Evolutionary conservation across 2,888 invertebrate species (phyloP), one percentile per base, ranked within the genome.

Genomic region (Molanna angustata): DNA sequence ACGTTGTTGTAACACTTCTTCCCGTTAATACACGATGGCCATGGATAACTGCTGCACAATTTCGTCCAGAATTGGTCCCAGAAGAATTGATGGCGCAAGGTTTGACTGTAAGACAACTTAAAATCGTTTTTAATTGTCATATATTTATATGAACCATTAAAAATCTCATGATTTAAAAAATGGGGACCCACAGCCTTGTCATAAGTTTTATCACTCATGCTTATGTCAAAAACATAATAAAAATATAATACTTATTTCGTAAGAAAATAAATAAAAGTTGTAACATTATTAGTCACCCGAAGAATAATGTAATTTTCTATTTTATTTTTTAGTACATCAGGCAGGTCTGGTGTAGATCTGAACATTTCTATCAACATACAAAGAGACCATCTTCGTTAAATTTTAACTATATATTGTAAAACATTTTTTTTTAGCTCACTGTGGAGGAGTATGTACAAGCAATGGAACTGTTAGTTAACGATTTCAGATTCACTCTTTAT

Each of bases 361-460:
- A n/a, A n/a, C n/a, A n/a, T n/a, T n/a, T n/a, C n/a, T n/a, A n/a
- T n/a, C n/a, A n/a, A n/a, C n/a, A n/a, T n/a, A n/a, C n/a, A n/a
- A n/a, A n/a, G n/a, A n/a, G n/a, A n/a, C n/a, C n/a, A n/a, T n/a
- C n/a, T n/a, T n/a, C n/a, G n/a, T n/a, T n/a, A n/a, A n/a, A n/a
- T n/a, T n/a, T n/a, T n/a, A n/a, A n/a, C n/a, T n/a, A n/a, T n/a
- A n/a, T n/a, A n/a, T n/a, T n/a, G n/a, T n/a, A n/a, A n/a, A 27
- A 27, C 6, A 27, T 27, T 57, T 53, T 55, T 60, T 79, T 82
- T 60, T 74, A 95, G 93, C 76, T 95, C 46, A 94, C 94, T 37
- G 94, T 94, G 47, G 94, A 95, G 76, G 95, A 95, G 73, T 96
- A 94, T 73, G 93, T 95, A 16, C 89, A 91, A 73, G 88, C 94